Evolutionary conservation across 2,113 vertebrate species (phyloP), one percentile per base, ranked within the genome.

Genomic region (Brachyhypopomus occidentalis): DNA sequence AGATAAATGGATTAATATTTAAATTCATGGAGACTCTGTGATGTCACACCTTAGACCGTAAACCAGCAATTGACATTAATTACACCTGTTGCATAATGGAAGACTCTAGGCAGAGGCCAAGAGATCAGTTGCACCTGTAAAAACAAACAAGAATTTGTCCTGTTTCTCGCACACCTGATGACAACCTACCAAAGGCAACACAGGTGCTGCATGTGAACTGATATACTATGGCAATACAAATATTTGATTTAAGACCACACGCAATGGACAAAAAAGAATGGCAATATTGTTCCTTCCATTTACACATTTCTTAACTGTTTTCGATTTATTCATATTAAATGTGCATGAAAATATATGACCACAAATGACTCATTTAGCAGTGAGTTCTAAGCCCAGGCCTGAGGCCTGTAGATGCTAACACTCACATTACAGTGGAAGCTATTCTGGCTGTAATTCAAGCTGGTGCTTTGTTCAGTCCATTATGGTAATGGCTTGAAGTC

Each of bases 81-180:
- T 48, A 64, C 60, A 64, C 66, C 66, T 70, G 16, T 22, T 66
- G 19, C 34, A 36, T 56, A 55, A 78, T n/a, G 59, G 7, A 76
- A 8, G 19, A 52, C n/a, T 48, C 16, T 45, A 63, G 20, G 0
- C 9, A 12, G 58, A 25, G 36, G 19, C 22, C 41, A 20, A 30
- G 8, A 41, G 62, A 22, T 30, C 11, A 34, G 19, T 7, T 67
- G 25, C 48, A 25, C 30, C 63, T 66, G 25, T 52, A 60, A 48
- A 66, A 20, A 67, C 20, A 30, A 23, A 45, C 2, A 12, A 1
- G 2, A 25, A 22, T 52, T 48, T 45, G 23, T 20, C 25, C 41
- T 12, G 14, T 20, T 12, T 30, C 20, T 30, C 30, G 5, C 9
- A 9, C 41, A 19, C 52, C 9, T 9, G 52, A 55, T 55, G 52